Base-by-base conservation (phyloP, 2,797 vertebrate genomes). In the Anguilla anguilla region DNA sequence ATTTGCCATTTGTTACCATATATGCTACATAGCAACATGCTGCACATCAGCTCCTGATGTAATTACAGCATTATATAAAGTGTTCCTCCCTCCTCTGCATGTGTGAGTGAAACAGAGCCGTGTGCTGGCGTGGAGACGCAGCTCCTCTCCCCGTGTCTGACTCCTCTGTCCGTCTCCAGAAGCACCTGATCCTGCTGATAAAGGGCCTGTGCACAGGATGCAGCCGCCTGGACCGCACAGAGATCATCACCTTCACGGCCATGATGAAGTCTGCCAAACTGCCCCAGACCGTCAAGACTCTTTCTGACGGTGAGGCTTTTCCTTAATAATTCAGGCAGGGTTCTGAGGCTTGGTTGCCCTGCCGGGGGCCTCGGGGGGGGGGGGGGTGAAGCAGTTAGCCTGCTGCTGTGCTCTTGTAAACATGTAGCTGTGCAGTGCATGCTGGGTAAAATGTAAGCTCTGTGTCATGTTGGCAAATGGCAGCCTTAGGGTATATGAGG, bases 231-330 rank as follows among this genome's bases (percentile, higher is more conserved):
- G 99, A 99, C 94, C 96, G 99, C 72, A 99, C 99, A 0, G 99
- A 99, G 92, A 99, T 99, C 85, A 99, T 99, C 91, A 99, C 98
- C 49, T 99, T 99, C 92, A 99, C 99, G 10, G 99, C 99, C 0
- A 99, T 99, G 99, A 99, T 99, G 99, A 99, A 99, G 91, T 99
- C 99, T 2, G 98, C 99, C 91, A 99, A 99, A 94, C 96, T 99
- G 93, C 99, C 99, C 83, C 98, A 99, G 94, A 99, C 99, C 5
- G 95, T 99, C 93, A 99, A 98, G 96, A 99, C 99, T 0, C 98
- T 99, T 89, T 99, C 99, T 84, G 98, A 99, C 86, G 98, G 99
- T 99, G 91, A 94, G 96, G 39, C n/a, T 46, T 17, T 39, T 10
- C 79, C 7, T n/a, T 11, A 51, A 51, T 25, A 7, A 77, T 43